Conservation (phyloP, 30 jellyfish, hydroid and myxozoan genomes). For the Cassiopea andromeda region DNA sequence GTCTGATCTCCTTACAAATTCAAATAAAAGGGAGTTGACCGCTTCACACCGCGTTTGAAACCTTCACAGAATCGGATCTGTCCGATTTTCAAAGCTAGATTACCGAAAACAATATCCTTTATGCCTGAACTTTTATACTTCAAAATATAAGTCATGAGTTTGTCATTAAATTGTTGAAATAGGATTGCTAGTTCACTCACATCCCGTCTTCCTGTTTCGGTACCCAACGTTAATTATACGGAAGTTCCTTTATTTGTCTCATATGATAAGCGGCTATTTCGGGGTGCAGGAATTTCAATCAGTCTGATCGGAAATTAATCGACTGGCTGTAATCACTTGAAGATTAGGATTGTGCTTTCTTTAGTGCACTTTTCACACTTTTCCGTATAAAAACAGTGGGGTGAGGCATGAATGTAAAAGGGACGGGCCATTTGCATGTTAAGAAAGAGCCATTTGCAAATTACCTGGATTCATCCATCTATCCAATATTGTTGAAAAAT, state of each 20-base stretch:
- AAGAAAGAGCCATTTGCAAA: too few relatives aligned
- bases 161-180: slow-evolving; percentile 3
- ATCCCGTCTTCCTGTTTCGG: slow-evolving; percentile 27
- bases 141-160: neutral
- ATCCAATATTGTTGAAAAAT: too few relatives aligned
- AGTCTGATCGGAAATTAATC: neutral
- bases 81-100: slow-evolving; percentile 5
- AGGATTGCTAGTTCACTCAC: neutral
- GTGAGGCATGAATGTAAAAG: too few relatives aligned
- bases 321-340: neutral
- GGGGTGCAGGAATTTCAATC: neutral
- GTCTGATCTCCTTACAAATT: slow-evolving; percentile 31
- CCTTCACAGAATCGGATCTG: slow-evolving; percentile 14
- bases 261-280: neutral
- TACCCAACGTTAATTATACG: neutral
- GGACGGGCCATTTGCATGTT: too few relatives aligned
- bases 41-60: slow-evolving; percentile 33
- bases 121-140: neutral
- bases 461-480: too few relatives aligned
- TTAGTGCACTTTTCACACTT: too few relatives aligned
- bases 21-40: neutral
- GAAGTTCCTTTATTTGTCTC: neutral
- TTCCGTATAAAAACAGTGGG: too few relatives aligned
- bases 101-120: neutral
- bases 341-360: neutral